Evolutionary conservation across 1,140 invertebrate genomes (phyloP), one percentile per base, ranked within the genome.

Genomic region (Metopolophium dirhodum): DNA sequence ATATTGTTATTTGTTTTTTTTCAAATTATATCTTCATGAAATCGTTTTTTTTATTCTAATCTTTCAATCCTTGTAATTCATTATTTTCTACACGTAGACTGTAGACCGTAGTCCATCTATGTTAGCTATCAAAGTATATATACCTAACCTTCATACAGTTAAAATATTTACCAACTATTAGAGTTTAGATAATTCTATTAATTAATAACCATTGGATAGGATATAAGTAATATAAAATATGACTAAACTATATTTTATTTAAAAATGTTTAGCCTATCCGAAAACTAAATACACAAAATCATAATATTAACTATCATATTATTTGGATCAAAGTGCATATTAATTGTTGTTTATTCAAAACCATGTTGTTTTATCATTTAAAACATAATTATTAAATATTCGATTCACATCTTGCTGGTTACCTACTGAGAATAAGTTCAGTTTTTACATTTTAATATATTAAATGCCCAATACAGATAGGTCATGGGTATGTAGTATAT

Each of bases 261-360:
- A 20, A 77, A 14, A 77, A n/a, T 77, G 61, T 77, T 77, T 77
- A 77, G n/a, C 14, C 30, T 77, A 77, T 77, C 61, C 14, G 61
- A 77, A 77, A 77, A 77, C 14, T 77, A 77, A 77, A 18, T 77
- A 77, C 61, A 77, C 61, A 77, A 77, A 18, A 77, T n/a, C 6
- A 77, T 7, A 77, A n/a, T n/a, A 18, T 77, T 77, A 77, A n/a
- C 30, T 61, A 54, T 54, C 51, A 30, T 35, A 77, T 77, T 77
- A n/a, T 77, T 77, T 77, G 30, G 61, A 35, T 77, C 61, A 77
- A 77, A 77, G 61, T 77, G n/a, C 61, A n/a, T 18, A 77, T 77
- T n/a, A 77, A 77, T 77, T 77, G 61, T n/a, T 77, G 30, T n/a
- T n/a, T 77, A 77, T 77, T 77, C 61, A 77, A 35, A 77, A n/a